Evolutionary conservation across 2,888 invertebrate genomes (phyloP).

Genomic region (Bellardia pandia): DNA sequence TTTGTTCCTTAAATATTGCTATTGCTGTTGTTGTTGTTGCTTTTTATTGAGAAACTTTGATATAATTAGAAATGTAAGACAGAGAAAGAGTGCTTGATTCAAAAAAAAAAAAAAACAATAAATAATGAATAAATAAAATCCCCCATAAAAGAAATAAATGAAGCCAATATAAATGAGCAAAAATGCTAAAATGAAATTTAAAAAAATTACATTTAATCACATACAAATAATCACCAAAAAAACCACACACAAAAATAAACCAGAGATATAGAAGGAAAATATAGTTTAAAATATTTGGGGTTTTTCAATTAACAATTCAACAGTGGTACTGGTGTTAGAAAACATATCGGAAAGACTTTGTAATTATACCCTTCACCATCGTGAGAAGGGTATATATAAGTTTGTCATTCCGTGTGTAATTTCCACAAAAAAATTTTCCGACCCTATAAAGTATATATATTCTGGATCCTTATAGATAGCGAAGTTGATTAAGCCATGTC

Average conservation of each 20-base stretch:
- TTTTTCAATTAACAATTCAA: slow-evolving; percentile 55
- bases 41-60: slow-evolving; percentile 70
- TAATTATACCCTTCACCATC: too few relatives aligned
- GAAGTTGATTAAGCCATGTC: too few relatives aligned
- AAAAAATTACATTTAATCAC: slow-evolving; percentile 49
- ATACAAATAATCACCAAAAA: slow-evolving; percentile 46
- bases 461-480: too few relatives aligned
- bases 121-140: slow-evolving; percentile 59
- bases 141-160: slow-evolving; percentile 65
- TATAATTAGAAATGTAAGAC: slow-evolving; percentile 70
- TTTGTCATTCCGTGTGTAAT: too few relatives aligned
- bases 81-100: slow-evolving; percentile 57
- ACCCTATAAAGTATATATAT: too few relatives aligned
- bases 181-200: slow-evolving; percentile 51
- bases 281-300: slow-evolving; percentile 53
- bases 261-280: slow-evolving; percentile 19
- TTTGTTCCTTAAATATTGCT: slow-evolving; percentile 29
- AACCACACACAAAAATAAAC: neutral
- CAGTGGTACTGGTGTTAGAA: slow-evolving; percentile 6
- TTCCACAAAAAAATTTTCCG: too few relatives aligned
- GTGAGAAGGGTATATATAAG: too few relatives aligned
- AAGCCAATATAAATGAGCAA: slow-evolving; percentile 67
- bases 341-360: neutral
- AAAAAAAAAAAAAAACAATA: slow-evolving; percentile 19
- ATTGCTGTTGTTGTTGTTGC: neutral